Conservation (phyloP, 2,888 invertebrate genomes). For the Eupithecia centaureata region DNA sequence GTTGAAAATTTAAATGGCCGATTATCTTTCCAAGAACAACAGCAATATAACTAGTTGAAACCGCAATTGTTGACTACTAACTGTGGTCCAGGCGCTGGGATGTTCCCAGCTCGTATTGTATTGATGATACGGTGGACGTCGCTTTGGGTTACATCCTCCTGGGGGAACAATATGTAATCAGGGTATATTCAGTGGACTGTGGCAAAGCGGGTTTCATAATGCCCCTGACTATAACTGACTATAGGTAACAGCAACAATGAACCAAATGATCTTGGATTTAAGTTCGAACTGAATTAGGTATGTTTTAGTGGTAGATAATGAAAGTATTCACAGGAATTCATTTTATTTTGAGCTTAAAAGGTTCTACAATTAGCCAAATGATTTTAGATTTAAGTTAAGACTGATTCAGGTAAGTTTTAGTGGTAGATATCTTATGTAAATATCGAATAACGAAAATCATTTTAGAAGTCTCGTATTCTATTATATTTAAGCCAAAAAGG, state of each 20-base stretch:
- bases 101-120: constrained; percentile 59
- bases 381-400: background rate
- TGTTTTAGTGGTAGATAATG: background rate
- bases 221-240: background rate
- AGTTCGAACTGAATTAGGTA: background rate
- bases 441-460: too few species aligned
- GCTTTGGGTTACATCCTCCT: constrained; percentile 68
- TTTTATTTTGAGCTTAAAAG: too few species aligned
- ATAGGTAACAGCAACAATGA: constrained; percentile 18
- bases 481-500: too few species aligned
- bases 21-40: too few species aligned
- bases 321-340: background rate
- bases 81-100: constrained; percentile 72
- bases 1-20: too few species aligned
- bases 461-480: too few species aligned
- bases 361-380: constrained; percentile 21
- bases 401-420: background rate
- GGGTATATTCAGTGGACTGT: constrained; percentile 23
- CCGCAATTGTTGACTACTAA: constrained; percentile 51
- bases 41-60: background rate
- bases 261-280: constrained; percentile 14
- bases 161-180: constrained; percentile 39
- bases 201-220: background rate
- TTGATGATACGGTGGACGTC: constrained; percentile 70
- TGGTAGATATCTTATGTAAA: too few species aligned